These are phyloP conservation scores for Teleopsis dalmanni DNA, from an alignment of 1,140 invertebrate genomes.

Conservation along the genomic window DNA sequence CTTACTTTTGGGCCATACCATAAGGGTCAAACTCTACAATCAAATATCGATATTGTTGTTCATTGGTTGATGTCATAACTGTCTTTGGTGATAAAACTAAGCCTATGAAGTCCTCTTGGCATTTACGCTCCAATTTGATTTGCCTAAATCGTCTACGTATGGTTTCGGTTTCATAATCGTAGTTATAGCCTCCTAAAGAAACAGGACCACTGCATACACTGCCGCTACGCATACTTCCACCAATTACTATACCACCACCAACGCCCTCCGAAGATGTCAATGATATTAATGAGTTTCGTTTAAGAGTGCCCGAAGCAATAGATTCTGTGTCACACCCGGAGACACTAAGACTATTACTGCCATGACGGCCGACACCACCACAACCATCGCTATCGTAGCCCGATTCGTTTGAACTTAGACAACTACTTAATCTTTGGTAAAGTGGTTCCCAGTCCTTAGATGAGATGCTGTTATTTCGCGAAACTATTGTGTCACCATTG, in stretches of 20 bases:
- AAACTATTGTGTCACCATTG: slow-evolving; percentile 16
- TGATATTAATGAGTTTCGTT: slow-evolving; percentile 39
- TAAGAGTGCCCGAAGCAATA: slow-evolving; percentile 42
- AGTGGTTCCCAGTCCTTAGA: slow-evolving; percentile 46
- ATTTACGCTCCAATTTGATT: slow-evolving; percentile 52
- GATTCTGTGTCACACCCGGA: slow-evolving; percentile 43
- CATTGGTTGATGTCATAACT: slow-evolving; percentile 46
- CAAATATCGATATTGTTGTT: slow-evolving; percentile 65
- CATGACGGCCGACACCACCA: slow-evolving; percentile 46
- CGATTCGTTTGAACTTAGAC: slow-evolving; percentile 73
- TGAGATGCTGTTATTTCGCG: slow-evolving; percentile 41
- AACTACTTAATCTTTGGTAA: slow-evolving; percentile 56
- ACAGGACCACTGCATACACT: slow-evolving; percentile 37
- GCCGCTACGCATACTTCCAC: slow-evolving; percentile 17
- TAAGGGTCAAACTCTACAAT: slow-evolving; percentile 73
- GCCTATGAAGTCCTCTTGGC: slow-evolving; percentile 59
- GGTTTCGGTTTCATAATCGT: slow-evolving; percentile 39
- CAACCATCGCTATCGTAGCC: slow-evolving; percentile 73
- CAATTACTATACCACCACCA: slow-evolving; percentile 17
- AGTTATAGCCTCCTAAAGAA: slow-evolving; percentile 36
- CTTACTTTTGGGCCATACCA: slow-evolving; percentile 70
- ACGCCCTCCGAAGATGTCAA: slow-evolving; percentile 34
- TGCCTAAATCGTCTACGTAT: slow-evolving; percentile 48
- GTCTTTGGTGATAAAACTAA: slow-evolving; percentile 62
- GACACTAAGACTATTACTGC: slow-evolving; percentile 41